phyloP scores from a whole-genome alignment of 2,888 invertebrate genomes.

The Zygogramma bicolorata region DNA sequence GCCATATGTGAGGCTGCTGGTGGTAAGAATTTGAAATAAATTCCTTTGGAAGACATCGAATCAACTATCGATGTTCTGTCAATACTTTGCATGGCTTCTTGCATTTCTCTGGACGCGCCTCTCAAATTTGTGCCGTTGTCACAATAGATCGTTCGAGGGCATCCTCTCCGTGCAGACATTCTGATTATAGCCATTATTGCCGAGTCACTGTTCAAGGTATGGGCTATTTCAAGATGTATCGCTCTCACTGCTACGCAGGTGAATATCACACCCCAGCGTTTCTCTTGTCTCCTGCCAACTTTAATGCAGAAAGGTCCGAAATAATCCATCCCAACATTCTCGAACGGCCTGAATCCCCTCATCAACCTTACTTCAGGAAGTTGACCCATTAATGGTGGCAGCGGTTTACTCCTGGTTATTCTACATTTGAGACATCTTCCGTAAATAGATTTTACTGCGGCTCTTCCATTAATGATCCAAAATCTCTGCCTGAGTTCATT shows the following conservation, averaged over 20 bases:
- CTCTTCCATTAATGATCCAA: background rate
- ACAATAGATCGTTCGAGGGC: too few relatives aligned
- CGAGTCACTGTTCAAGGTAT: too few relatives aligned
- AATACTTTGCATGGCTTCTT: background rate
- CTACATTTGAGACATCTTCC: background rate
- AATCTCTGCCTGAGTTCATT: too few relatives aligned
- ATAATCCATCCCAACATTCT: too few relatives aligned
- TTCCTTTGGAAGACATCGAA: background rate
- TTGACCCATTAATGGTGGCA: background rate
- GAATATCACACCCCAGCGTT: too few relatives aligned
- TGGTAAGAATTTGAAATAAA: background rate
- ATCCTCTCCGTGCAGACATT: background rate
- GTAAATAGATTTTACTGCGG: background rate
- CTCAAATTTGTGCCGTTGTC: too few relatives aligned
- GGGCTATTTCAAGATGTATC: background rate
- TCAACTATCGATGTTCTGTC: background rate
- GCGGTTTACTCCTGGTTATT: background rate
- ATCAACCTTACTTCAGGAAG: background rate
- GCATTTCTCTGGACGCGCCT: background rate
- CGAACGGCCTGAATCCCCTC: background rate
- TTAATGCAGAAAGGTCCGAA: too few relatives aligned
- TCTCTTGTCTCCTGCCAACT: too few relatives aligned
- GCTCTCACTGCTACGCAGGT: background rate
- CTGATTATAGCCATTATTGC: too few relatives aligned
- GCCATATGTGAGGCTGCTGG: background rate